Base-by-base conservation (phyloP, 2,797 vertebrate species). In the Cynopterus sphinx region DNA sequence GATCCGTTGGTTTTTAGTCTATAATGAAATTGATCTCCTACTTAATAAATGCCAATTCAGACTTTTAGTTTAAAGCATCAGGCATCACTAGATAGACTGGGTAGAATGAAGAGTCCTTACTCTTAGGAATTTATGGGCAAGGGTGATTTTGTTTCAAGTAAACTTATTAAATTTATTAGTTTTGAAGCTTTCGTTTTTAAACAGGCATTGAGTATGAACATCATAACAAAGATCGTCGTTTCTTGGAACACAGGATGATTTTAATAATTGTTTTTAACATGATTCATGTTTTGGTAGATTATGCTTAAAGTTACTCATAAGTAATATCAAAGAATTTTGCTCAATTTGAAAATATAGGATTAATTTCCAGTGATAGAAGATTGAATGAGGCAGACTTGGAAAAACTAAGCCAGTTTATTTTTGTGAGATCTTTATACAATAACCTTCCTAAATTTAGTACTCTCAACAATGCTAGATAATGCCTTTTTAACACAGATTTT, bases 361-460 rank as follows among this genome's bases (percentile, higher is more conserved):
- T 70, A 90, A 93, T 96, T 97, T 95, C 70, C 96, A 86, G 81
- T 85, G 68, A 63, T 73, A 39, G 71, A 89, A 96, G 94, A 96
- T 91, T 90, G 90, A 97, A 92, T 94, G 96, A 83, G 21, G 92
- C 65, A 78, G 41, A 95, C 91, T 95, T 84, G 9, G 55, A 87
- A 95, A 95, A 91, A 55, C 49, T 70, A 81, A 73, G 9, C 70
- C 81, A 73, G 39, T 87, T 95, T 97, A 57, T 98, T 98, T 97
- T 46, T 0, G 94, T 98, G 65, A 88, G 28, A 36, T 79, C 77
- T 92, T 96, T 89, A 73, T 83, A 36, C 46, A 94, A 74, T 83
- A 70, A 19, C 70, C 46, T 75, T 92, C 51, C 41, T 95, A 96
- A 86, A 90, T 97, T 94, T 90, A 73, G 41, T 97, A 61, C 39